Evolutionary conservation across 2,113 vertebrate genomes (phyloP).

Genomic region (Tapirus terrestris): DNA sequence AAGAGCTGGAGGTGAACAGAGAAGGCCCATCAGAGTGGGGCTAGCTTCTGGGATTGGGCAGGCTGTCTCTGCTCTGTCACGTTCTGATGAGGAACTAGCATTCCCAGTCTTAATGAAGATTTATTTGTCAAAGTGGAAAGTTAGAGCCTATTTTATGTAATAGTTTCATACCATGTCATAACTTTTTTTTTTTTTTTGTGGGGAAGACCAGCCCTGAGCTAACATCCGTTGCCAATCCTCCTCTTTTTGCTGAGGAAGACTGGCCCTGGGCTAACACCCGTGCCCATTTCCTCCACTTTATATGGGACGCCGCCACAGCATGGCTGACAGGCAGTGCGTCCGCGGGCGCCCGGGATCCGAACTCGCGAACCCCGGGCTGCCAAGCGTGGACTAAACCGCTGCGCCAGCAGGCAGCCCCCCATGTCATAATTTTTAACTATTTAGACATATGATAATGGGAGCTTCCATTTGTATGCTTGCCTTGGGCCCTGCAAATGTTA

Average conservation of each 20-base stretch:
- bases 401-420: too few relatives aligned
- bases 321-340: too few relatives aligned
- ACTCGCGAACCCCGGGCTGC: too few relatives aligned
- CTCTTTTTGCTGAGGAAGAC: too few relatives aligned
- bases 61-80: background rate
- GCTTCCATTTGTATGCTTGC: background rate
- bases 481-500: background rate
- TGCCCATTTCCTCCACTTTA: too few relatives aligned
- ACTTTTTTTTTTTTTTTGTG: too few relatives aligned
- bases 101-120: background rate
- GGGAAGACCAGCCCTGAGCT: too few relatives aligned
- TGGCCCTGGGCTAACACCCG: too few relatives aligned
- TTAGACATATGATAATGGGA: background rate
- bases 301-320: too few relatives aligned
- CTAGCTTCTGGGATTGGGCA: background rate
- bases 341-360: too few relatives aligned
- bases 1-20: background rate
- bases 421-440: slow-evolving; percentile 10
- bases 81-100: background rate
- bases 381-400: too few relatives aligned
- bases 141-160: background rate
- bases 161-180: background rate
- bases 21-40: background rate
- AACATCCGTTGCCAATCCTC: too few relatives aligned
- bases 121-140: background rate